Evolutionary conservation across 2,888 invertebrate species (phyloP), one percentile per base, ranked within the genome.

Genomic region (Abrostola tripartita): DNA sequence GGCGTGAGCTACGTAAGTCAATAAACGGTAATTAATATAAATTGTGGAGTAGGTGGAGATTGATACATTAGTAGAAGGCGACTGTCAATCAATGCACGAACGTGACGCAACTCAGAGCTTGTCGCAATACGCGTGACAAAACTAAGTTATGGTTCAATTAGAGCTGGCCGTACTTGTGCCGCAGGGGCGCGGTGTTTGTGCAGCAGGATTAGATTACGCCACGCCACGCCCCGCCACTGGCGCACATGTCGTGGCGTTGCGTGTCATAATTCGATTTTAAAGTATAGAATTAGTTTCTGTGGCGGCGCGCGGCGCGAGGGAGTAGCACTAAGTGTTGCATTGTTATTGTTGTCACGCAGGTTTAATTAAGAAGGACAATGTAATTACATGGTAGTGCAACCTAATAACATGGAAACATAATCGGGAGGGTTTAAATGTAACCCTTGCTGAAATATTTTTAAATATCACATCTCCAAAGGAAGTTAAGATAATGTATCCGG

Each of bases 191-290:
- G 75, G 62, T 90, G 82, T 89, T 90, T 88, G 84, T 83, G 86
- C 86, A 85, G 81, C 81, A 86, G 71, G 87, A 92, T 91, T 91
- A 82, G 85, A 90, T 92, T 91, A 91, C 76, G 65, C 76, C 74
- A 57, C 77, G 78, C 76, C 81, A 76, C 80, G 74, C 78, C 72
- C 58, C 66, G 52, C 49, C 62, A 38, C 47, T 54, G 24, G 59
- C 53, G 55, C 62, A 78, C 69, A 64, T 65, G 59, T 41, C 51
- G 53, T 47, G 14, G 9, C 14, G 53, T 42, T 12, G 9, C 14
- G 53, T 47, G 44, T 12, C 35, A 50, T 76, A 70, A 74, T 61
- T 78, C 56, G 61, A 76, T 78, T 78, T 70, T 75, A 66, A 68
- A 77, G 53, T 63, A 64, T 69, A 68, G 58, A 70, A 77, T 77